A percentile compares a stretch with the other conserved stretches of the same genome.
phyloP scores from a whole-genome alignment of 2,113 vertebrate genomes.

The Erythrocercus mccallii region DNA sequence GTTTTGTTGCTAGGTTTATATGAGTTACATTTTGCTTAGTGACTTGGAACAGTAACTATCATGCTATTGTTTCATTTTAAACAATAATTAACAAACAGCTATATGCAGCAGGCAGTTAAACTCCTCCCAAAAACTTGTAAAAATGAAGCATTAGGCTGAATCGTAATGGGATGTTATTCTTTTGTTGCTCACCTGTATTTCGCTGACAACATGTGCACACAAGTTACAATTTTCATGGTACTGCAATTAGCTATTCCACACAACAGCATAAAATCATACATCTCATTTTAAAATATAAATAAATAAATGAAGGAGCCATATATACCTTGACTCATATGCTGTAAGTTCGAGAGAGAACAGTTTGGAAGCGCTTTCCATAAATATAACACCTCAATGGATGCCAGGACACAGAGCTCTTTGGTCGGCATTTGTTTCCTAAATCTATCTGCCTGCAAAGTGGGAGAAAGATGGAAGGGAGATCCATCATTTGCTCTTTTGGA shows the following conservation, averaged over 20 bases:
- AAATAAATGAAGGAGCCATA: not conserved
- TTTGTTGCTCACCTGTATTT: not conserved
- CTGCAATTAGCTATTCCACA: not conserved
- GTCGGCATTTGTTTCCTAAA: conserved; percentile 86
- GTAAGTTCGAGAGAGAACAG: conserved; percentile 91
- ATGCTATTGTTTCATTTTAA: not conserved
- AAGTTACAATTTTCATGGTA: not conserved
- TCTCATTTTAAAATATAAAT: not conserved
- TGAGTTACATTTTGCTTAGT: not conserved
- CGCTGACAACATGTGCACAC: not conserved
- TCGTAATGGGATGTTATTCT: not conserved
- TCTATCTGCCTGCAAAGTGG: conserved; percentile 83
- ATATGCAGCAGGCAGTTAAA: not conserved
- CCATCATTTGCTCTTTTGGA: not conserved
- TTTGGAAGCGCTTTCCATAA: conserved; percentile 97
- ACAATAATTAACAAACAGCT: not conserved
- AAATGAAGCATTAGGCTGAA: not conserved
- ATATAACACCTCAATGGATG: conserved; percentile 93
- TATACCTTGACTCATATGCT: conserved; percentile 96
- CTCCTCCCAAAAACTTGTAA: not conserved
- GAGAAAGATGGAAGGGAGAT: not conserved
- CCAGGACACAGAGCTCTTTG: conserved; percentile 89
- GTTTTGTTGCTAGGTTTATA: not conserved
- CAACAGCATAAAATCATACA: not conserved
- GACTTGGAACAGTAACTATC: not conserved